Evolutionary conservation across 2,888 invertebrate genomes (phyloP).

Genomic region (Aspidapion aeneum): DNA sequence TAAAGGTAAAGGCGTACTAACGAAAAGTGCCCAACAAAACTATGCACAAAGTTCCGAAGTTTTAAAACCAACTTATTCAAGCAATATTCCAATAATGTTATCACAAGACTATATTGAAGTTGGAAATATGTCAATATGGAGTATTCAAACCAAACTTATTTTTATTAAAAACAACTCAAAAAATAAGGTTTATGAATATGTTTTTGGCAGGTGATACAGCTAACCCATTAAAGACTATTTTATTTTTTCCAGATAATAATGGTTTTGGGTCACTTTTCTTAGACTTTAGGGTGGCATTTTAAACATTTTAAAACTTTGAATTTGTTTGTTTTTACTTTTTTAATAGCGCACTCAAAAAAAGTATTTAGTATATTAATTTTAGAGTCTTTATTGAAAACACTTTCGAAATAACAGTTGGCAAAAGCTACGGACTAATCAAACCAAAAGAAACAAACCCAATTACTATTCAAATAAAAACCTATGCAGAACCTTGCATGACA

Average conservation of each 20-base stretch:
- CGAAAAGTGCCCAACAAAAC: background rate
- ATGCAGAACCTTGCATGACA: slow-evolving; percentile 39
- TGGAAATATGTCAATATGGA: slow-evolving; percentile 40
- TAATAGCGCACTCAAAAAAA: no score
- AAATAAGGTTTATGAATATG: slow-evolving; percentile 41
- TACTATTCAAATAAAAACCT: slow-evolving; percentile 39
- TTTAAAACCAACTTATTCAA: background rate
- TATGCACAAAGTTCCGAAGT: background rate
- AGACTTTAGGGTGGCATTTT: no score
- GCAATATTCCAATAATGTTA: slow-evolving; percentile 32
- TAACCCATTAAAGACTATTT: background rate
- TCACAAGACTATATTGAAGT: slow-evolving; percentile 42
- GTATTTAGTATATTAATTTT: no score
- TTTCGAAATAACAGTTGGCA: slow-evolving; percentile 22
- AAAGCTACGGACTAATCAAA: slow-evolving; percentile 39
- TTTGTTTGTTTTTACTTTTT: no score
- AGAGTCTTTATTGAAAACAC: slow-evolving; percentile 25
- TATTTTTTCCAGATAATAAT: background rate
- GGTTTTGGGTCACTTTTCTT: no score
- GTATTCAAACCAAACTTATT: slow-evolving; percentile 39
- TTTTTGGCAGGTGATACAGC: slow-evolving; percentile 43
- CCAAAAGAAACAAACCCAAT: slow-evolving; percentile 43
- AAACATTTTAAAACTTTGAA: no score
- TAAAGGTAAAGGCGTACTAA: background rate
- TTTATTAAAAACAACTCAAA: slow-evolving; percentile 45